A percentile compares a stretch with the other conserved stretches of the same genome.
These are phyloP conservation scores for Lophotis ruficrista DNA, from an alignment of 2,113 vertebrate species.

Conservation along the genomic window DNA sequence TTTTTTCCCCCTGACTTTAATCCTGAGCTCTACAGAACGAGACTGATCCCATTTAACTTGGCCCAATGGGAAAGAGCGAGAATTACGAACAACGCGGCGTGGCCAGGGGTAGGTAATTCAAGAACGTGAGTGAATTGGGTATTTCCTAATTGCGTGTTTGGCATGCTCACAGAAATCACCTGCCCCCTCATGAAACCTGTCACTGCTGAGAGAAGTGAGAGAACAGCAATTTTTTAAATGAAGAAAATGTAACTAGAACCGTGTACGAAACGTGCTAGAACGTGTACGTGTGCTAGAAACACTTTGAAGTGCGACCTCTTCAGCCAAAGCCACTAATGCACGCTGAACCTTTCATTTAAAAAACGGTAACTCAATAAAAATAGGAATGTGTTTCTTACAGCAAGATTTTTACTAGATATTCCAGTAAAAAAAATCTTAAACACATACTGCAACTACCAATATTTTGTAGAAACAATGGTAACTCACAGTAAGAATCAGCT, in stretches of 20 bases:
- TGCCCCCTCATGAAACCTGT: not conserved
- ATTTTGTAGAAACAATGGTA: not conserved
- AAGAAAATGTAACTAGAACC: not conserved
- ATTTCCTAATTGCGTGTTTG: not conserved
- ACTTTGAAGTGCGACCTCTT: not conserved
- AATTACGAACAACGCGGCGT: not conserved
- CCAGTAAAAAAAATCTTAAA: not conserved
- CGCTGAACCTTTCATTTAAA: not conserved
- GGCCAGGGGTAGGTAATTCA: not conserved
- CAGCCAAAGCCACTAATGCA: not conserved
- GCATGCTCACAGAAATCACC: not conserved
- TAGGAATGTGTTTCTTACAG: not conserved
- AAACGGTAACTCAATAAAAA: not conserved
- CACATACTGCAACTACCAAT: not conserved
- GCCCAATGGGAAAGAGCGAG: not conserved
- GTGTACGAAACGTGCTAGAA: no score
- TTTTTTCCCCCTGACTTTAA: not conserved
- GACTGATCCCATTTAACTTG: not conserved
- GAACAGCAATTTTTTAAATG: not conserved
- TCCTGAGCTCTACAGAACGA: not conserved
- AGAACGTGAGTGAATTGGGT: not conserved
- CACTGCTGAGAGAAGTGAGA: not conserved
- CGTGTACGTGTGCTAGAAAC: not conserved
- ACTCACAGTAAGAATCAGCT: not conserved
- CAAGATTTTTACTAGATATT: not conserved